These are phyloP conservation scores for Eumerus sabulonum DNA, from an alignment of 2,888 invertebrate genomes.

Conservation along the genomic window DNA sequence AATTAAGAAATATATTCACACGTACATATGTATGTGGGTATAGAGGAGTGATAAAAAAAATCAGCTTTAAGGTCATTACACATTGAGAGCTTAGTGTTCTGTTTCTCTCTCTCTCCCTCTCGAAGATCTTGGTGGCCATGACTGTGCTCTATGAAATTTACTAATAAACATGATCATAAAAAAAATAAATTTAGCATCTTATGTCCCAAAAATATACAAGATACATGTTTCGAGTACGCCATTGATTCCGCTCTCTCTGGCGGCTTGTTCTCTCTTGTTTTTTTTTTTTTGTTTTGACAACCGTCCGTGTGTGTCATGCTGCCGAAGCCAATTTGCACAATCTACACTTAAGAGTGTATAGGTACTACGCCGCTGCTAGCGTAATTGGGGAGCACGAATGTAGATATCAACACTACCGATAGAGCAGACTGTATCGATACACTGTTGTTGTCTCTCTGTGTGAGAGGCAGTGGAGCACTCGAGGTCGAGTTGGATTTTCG, in stretches of 20 bases:
- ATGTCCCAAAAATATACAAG: slow-evolving; percentile 17
- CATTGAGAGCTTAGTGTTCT: slow-evolving; percentile 28
- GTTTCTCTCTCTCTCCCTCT: slow-evolving; percentile 24
- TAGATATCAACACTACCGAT: too few relatives aligned
- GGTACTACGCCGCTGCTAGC: slow-evolving; percentile 1
- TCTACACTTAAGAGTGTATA: slow-evolving; percentile 37
- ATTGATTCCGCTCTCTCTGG: slow-evolving; percentile 22
- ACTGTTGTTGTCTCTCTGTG: slow-evolving; percentile 42
- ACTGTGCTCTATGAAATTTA: slow-evolving; percentile 62
- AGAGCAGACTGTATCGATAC: neutral
- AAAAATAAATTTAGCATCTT: slow-evolving; percentile 6
- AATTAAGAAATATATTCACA: too few relatives aligned
- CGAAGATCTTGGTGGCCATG: slow-evolving; percentile 33
- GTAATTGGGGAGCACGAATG: too few relatives aligned
- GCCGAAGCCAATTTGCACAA: slow-evolving; percentile 65
- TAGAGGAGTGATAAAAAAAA: slow-evolving; percentile 41
- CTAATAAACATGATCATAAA: slow-evolving; percentile 15
- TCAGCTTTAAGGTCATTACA: slow-evolving; percentile 52
- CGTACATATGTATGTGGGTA: slow-evolving; percentile 39
- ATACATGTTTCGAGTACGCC: slow-evolving; percentile 29
- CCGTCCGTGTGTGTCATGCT: slow-evolving; percentile 11
- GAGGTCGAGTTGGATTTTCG: slow-evolving; percentile 65
- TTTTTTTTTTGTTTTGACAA: slow-evolving; percentile 67
- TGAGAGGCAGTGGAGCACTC: slow-evolving; percentile 40
- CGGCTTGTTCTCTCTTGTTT: slow-evolving; percentile 14